A percentile compares a stretch with the other conserved stretches of the same genome.
These are phyloP conservation scores for Ischnus inquisitorius DNA, from an alignment of 2,888 invertebrate species.

Conservation along the genomic window DNA sequence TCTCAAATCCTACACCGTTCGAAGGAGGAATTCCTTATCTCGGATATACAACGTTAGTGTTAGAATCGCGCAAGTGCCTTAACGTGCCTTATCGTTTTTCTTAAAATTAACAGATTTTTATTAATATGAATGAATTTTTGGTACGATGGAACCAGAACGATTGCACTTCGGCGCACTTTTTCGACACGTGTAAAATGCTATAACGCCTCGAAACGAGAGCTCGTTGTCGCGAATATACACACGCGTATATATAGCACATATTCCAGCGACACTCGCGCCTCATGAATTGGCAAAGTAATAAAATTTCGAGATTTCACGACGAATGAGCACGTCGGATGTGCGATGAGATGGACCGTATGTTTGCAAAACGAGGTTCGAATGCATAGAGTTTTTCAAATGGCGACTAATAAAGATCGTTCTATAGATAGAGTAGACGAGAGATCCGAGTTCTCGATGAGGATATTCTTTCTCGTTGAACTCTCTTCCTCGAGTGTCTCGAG, in stretches of 20 bases:
- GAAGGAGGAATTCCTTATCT: too few relatives aligned
- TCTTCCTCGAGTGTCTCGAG: background rate
- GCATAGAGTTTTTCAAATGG: constrained; percentile 12
- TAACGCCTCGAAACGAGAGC: background rate
- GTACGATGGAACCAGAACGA: too few relatives aligned
- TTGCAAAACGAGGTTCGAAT: background rate
- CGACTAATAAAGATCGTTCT: constrained; percentile 4
- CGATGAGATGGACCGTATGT: background rate
- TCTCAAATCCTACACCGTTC: background rate
- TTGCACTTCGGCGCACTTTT: too few relatives aligned
- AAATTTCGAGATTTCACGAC: background rate
- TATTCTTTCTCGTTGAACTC: constrained; percentile 5
- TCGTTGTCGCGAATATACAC: background rate
- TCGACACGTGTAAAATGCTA: too few relatives aligned
- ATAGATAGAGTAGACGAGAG: background rate
- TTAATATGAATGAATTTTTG: too few relatives aligned
- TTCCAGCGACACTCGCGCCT: background rate
- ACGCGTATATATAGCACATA: too few relatives aligned
- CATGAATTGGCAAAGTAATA: background rate
- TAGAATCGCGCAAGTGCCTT: too few relatives aligned
- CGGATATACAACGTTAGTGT: too few relatives aligned
- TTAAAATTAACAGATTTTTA: too few relatives aligned
- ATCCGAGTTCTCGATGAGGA: background rate
- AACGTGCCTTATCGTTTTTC: too few relatives aligned
- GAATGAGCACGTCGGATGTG: too few relatives aligned